These are phyloP conservation scores for Balanococcus diminutus DNA, from an alignment of 2,888 invertebrate genomes.

Conservation along the genomic window DNA sequence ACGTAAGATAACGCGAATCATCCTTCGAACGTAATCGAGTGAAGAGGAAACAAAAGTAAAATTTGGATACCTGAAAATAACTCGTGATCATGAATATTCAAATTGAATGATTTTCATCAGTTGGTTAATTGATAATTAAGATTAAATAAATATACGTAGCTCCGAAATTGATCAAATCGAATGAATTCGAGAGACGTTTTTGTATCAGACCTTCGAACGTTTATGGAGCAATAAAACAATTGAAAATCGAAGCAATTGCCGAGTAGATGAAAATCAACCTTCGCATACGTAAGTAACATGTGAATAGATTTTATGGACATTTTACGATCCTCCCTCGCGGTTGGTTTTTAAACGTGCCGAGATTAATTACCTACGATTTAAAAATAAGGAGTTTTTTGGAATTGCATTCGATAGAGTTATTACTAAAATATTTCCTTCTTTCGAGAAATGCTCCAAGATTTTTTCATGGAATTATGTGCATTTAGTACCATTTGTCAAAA, in stretches of 20 bases:
- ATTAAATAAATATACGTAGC: not conserved
- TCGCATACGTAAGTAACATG: not conserved
- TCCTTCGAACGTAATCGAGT: not conserved
- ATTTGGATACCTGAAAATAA: not conserved
- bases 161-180: not conserved
- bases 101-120: not conserved
- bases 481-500: not conserved
- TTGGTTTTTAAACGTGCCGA: not conserved
- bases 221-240: not conserved
- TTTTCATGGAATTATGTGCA: not conserved
- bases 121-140: not conserved
- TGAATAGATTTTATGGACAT: not conserved
- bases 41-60: not conserved
- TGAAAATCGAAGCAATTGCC: not conserved
- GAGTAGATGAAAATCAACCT: not conserved
- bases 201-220: not conserved
- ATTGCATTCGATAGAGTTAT: not conserved
- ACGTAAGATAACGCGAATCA: not conserved
- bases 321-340: not conserved
- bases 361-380: not conserved
- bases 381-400: not conserved
- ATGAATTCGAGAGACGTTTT: not conserved
- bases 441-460: not conserved
- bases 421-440: not conserved
- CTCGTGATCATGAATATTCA: no score